Conservation (phyloP, 2,888 invertebrate genomes). For the Thera obeliscata region DNA sequence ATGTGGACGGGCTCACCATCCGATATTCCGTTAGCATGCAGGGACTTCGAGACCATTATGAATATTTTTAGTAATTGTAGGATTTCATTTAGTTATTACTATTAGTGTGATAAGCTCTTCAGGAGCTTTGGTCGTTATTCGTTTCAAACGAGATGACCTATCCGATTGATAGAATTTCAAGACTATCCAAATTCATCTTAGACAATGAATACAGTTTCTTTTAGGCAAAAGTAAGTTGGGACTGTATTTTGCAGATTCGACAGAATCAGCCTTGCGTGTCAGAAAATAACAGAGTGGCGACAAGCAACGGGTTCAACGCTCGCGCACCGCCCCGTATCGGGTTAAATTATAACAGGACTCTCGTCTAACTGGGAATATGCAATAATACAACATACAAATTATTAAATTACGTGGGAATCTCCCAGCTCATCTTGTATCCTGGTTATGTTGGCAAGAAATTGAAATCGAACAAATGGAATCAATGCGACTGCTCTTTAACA, state of each 20-base stretch:
- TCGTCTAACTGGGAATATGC: slow-evolving; percentile 43
- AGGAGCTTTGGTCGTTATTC: too few species aligned
- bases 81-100: too few species aligned
- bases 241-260: slow-evolving; percentile 8
- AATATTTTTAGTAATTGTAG: too few species aligned
- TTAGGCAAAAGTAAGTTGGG: too few species aligned
- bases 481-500: too few species aligned
- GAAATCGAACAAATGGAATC: not conserved
- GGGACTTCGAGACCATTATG: not conserved
- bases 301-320: slow-evolving; percentile 48
- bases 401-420: slow-evolving; percentile 36
- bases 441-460: slow-evolving; percentile 18
- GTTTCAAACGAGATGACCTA: too few species aligned
- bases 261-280: slow-evolving; percentile 16
- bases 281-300: slow-evolving; percentile 26
- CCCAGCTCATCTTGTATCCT: slow-evolving; percentile 13
- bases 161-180: not conserved
- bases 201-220: not conserved
- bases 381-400: slow-evolving; percentile 36
- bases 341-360: slow-evolving; percentile 53
- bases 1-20: slow-evolving; percentile 13
- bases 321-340: slow-evolving; percentile 44
- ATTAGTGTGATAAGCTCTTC: too few species aligned
- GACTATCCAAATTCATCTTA: not conserved
- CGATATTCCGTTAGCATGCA: slow-evolving; percentile 13